Percentiles rank a stretch among this genome's conserved stretches.
Conservation (phyloP, 1,140 invertebrate species). For the Pollicipes pollicipes region DNA sequence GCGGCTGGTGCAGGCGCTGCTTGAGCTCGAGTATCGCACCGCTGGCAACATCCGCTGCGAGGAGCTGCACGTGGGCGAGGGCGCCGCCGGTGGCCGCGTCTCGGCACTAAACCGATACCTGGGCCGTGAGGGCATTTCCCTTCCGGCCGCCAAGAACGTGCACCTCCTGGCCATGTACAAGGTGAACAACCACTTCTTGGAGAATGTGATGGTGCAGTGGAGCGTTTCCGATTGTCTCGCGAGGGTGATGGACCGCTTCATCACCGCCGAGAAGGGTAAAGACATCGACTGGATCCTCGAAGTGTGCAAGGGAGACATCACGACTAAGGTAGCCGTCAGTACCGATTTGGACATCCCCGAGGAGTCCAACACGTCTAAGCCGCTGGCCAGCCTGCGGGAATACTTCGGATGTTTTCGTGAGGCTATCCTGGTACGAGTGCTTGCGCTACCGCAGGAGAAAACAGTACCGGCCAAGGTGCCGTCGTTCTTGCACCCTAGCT, state of each 20-base stretch:
- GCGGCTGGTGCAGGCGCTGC: not conserved
- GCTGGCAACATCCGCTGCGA: not conserved
- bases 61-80: conserved; percentile 1
- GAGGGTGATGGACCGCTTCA: not conserved
- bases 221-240: not conserved
- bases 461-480: not conserved
- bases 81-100: not conserved
- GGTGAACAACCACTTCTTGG: not conserved
- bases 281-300: not conserved
- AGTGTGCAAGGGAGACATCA: not conserved
- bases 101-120: not conserved
- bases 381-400: not conserved
- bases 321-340: not conserved
- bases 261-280: not conserved
- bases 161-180: not conserved
- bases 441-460: not conserved
- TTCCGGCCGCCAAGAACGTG: not conserved
- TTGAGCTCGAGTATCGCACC: not conserved
- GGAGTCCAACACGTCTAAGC: too few relatives aligned
- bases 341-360: not conserved
- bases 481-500: not conserved
- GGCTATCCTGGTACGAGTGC: not conserved
- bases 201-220: not conserved
- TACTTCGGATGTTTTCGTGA: not conserved
- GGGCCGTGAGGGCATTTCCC: not conserved